phyloP scores from a whole-genome alignment of 2,113 vertebrate species.

The Climacteris rufus region DNA sequence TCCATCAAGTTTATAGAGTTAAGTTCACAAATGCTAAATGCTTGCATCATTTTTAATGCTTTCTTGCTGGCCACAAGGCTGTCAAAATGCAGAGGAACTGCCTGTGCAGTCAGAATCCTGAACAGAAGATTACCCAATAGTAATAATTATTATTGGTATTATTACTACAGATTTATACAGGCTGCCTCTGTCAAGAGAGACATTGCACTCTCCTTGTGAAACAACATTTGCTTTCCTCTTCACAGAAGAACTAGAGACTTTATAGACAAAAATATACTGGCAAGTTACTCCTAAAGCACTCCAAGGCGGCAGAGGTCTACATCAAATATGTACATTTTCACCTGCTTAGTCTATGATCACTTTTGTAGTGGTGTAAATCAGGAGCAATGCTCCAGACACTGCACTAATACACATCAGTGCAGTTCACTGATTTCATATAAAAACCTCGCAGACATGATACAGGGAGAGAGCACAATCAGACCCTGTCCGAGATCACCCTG shows the following conservation, averaged over 20 bases:
- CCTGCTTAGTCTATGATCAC: neutral
- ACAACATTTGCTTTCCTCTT: constrained; percentile 23
- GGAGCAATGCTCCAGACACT: neutral
- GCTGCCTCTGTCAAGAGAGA: neutral
- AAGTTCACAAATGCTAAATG: constrained; percentile 60
- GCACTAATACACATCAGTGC: neutral
- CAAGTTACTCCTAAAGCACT: neutral
- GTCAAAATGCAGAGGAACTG: constrained; percentile 31
- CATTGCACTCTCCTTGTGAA: neutral
- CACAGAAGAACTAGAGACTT: neutral
- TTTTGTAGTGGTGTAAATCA: neutral
- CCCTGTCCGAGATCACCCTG: neutral
- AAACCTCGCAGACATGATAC: neutral
- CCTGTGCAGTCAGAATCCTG: neutral
- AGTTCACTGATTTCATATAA: neutral
- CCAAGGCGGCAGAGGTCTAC: neutral
- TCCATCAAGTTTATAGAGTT: constrained; percentile 62
- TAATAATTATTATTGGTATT: constrained; percentile 18
- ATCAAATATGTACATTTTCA: neutral
- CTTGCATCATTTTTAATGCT: constrained; percentile 35
- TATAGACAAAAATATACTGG: neutral
- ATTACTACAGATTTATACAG: neutral
- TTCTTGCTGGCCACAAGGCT: constrained; percentile 18
- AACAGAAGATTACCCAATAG: constrained; percentile 23
- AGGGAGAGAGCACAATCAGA: neutral